Conservation (phyloP, 92 coral and sea anemone genomes). For the Nematostella vectensis region DNA sequence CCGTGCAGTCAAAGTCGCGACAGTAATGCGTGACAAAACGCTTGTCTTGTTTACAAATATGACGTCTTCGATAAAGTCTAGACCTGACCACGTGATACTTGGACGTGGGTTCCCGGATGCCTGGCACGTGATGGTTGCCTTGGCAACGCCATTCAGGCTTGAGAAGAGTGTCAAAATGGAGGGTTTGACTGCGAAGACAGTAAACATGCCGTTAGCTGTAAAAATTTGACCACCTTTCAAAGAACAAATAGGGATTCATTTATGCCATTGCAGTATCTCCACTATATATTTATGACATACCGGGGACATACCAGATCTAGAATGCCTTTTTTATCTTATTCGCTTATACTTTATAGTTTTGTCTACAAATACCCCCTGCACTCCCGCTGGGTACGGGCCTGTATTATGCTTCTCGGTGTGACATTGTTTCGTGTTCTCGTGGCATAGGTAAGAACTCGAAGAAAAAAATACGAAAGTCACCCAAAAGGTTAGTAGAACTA, state of each 20-base stretch:
- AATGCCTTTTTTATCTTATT: too few species aligned
- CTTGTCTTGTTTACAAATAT: neutral
- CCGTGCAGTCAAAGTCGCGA: neutral
- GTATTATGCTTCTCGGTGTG: too few species aligned
- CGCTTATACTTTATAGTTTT: too few species aligned
- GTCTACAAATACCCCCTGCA: too few species aligned
- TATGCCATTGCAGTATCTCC: too few species aligned
- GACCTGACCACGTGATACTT: neutral
- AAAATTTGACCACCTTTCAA: neutral
- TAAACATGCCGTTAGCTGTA: neutral
- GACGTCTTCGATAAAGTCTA: neutral
- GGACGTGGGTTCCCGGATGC: constrained; percentile 2
- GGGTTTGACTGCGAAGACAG: neutral
- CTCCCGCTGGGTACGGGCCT: too few species aligned
- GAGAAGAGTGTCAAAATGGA: neutral
- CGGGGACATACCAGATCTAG: too few species aligned
- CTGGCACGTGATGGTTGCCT: neutral
- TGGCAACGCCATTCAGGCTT: neutral
- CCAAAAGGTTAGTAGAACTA: too few species aligned
- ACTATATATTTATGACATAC: too few species aligned
- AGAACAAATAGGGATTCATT: neutral
- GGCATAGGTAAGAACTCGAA: too few species aligned
- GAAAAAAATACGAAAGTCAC: too few species aligned
- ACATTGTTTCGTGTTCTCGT: too few species aligned
- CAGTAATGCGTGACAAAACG: neutral